phyloP scores from a whole-genome alignment of 1,140 invertebrate genomes.

The Gerris buenoi region DNA sequence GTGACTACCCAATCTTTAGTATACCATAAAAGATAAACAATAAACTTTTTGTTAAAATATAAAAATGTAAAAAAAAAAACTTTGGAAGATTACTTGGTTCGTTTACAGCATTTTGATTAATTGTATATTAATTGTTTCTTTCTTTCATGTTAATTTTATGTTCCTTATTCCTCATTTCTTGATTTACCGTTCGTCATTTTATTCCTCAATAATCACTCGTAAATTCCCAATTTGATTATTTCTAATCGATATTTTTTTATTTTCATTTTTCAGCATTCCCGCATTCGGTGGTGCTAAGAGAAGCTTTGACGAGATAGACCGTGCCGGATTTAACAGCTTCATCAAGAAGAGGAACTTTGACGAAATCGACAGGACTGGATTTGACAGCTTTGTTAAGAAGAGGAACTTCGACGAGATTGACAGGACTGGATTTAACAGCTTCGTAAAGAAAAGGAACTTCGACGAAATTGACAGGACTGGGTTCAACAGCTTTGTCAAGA shows the following conservation, averaged over 20 bases:
- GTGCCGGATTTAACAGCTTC: slow-evolving; percentile 40
- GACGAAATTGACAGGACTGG: slow-evolving; percentile 37
- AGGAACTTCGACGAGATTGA: slow-evolving; percentile 43
- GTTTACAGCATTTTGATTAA: too few relatives aligned
- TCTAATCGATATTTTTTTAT: slow-evolving; percentile 33
- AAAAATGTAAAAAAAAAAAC: too few relatives aligned
- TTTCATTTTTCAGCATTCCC: slow-evolving; percentile 21
- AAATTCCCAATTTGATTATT: too few relatives aligned
- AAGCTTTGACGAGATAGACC: slow-evolving; percentile 44
- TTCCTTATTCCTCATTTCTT: too few relatives aligned
- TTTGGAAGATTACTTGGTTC: too few relatives aligned
- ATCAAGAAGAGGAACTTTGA: slow-evolving; percentile 40
- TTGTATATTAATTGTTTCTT: not conserved
- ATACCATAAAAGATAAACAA: too few relatives aligned
- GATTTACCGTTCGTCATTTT: too few relatives aligned
- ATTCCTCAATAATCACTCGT: too few relatives aligned
- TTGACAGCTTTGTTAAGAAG: slow-evolving; percentile 23
- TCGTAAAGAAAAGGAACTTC: slow-evolving; percentile 39
- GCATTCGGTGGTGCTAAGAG: slow-evolving; percentile 31
- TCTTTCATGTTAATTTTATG: not conserved
- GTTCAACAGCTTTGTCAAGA: slow-evolving; percentile 26
- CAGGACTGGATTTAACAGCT: slow-evolving; percentile 38
- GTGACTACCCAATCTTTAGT: too few relatives aligned
- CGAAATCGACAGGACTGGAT: slow-evolving; percentile 35
- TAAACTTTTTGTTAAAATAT: too few relatives aligned